Conservation (phyloP, 2,888 invertebrate genomes). For the Drosophila kanekoi region DNA sequence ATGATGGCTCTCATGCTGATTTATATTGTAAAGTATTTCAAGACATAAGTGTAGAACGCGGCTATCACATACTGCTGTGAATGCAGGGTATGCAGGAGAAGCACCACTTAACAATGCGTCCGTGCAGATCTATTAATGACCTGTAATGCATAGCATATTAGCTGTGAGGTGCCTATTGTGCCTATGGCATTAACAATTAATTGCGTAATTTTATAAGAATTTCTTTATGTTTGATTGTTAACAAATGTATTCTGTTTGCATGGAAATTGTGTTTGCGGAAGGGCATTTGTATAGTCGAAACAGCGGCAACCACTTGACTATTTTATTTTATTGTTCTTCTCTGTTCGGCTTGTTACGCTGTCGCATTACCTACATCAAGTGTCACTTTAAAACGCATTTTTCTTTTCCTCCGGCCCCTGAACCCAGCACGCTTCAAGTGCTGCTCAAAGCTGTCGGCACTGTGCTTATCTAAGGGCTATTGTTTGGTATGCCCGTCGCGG, state of each 20-base stretch:
- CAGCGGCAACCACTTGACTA: constrained; percentile 31
- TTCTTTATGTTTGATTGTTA: not conserved
- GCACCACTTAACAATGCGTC: constrained; percentile 8
- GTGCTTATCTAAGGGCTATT: constrained; percentile 59
- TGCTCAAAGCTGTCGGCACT: constrained; percentile 66
- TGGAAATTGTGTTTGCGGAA: constrained; percentile 13
- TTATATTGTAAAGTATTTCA: not conserved
- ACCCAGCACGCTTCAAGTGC: constrained; percentile 54
- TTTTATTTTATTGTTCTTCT: constrained; percentile 42
- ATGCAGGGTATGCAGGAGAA: constrained; percentile 2
- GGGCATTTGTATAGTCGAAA: constrained; percentile 33
- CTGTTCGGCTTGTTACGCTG: constrained; percentile 68
- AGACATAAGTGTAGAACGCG: not conserved
- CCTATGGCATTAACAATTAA: constrained; percentile 5
- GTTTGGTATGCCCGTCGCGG: constrained; percentile 16
- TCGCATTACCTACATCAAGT: constrained; percentile 77
- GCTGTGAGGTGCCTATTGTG: not conserved
- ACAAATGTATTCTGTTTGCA: not conserved
- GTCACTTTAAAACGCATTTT: constrained; percentile 81
- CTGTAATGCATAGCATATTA: constrained; percentile 25
- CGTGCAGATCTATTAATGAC: constrained; percentile 22
- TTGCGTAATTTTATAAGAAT: constrained; percentile 1
- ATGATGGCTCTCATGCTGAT: no score
- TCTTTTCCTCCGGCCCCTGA: constrained; percentile 43
- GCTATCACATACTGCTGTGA: not conserved